Evolutionary conservation across 2,888 invertebrate species (phyloP).

Genomic region (Xestia sexstrigata): DNA sequence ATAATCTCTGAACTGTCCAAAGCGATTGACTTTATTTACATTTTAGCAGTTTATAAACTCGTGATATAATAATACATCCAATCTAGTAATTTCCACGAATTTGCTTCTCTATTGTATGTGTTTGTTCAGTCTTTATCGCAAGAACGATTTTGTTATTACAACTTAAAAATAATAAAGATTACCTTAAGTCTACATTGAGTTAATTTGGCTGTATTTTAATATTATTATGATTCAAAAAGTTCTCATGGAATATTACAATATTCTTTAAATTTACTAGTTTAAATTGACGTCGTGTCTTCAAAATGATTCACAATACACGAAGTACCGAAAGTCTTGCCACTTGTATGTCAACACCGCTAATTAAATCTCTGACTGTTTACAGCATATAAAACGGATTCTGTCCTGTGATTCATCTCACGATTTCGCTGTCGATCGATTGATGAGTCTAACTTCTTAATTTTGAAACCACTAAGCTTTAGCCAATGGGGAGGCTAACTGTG

Average conservation of each 20-base stretch:
- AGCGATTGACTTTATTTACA: not conserved
- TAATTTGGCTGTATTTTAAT: not conserved
- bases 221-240: constrained; percentile 16
- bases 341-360: constrained; percentile 25
- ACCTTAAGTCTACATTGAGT: constrained; percentile 9
- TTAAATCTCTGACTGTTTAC: constrained; percentile 4
- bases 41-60: not conserved
- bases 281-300: constrained; percentile 13
- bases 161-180: constrained; percentile 49
- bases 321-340: not conserved
- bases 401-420: constrained; percentile 34
- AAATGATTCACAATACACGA: constrained; percentile 29
- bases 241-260: not conserved
- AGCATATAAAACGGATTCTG: not conserved
- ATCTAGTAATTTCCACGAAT: not conserved
- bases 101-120: constrained; percentile 29
- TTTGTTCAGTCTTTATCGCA: constrained; percentile 41
- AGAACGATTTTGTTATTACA: constrained; percentile 29
- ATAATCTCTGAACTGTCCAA: constrained; percentile 25
- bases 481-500: too few relatives aligned
- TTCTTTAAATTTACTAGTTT: constrained; percentile 7
- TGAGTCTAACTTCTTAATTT: not conserved
- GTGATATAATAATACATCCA: not conserved
- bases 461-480: too few relatives aligned
- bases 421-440: not conserved